Evolutionary conservation across 2,113 vertebrate species (phyloP).

Genomic region (Okapia johnstoni): DNA sequence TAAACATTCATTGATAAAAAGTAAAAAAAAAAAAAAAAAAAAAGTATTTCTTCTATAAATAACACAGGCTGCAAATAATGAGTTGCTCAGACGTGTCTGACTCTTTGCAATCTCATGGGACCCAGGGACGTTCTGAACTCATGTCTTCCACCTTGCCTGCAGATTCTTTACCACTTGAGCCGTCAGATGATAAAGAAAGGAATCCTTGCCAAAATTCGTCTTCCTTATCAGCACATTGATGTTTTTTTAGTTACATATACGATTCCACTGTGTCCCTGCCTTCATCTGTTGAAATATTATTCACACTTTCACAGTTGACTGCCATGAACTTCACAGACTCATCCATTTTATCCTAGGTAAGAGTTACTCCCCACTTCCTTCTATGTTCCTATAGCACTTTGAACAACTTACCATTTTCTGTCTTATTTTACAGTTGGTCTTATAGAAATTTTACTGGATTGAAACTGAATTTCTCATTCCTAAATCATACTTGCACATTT

Average conservation of each 20-base stretch:
- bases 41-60: not conserved
- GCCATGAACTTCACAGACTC: not conserved
- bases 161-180: not conserved
- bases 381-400: not conserved
- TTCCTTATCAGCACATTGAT: not conserved
- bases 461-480: constrained; percentile 1
- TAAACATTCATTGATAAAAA: not conserved
- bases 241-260: not conserved
- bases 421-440: not conserved
- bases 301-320: not conserved
- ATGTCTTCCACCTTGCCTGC: not conserved
- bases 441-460: not conserved
- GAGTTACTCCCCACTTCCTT: not conserved
- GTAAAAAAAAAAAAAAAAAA: not conserved
- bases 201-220: not conserved
- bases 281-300: not conserved
- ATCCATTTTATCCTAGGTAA: not conserved
- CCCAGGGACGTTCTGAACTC: not conserved
- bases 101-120: not conserved
- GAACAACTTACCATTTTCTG: not conserved
- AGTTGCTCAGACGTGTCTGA: not conserved
- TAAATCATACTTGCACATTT: not conserved
- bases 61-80: not conserved
- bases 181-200: not conserved
- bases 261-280: not conserved